Base-by-base conservation (phyloP, 2,888 invertebrate species). In the Microctonus aethiopoides region DNA sequence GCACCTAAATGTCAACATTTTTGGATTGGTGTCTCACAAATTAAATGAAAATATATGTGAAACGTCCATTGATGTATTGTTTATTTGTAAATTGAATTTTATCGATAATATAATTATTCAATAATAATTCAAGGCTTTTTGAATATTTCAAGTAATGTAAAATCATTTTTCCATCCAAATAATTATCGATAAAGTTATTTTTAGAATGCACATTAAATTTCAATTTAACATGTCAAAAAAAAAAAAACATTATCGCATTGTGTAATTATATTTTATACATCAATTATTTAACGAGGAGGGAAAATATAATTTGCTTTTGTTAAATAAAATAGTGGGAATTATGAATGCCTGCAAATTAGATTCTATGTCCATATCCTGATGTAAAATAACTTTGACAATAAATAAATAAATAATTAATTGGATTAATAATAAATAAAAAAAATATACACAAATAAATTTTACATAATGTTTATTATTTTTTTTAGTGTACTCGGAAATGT, bases 391-490 rank as follows among this genome's bases (percentile, higher is more conserved):
- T 56, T 70, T 70, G 75, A 75, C 75, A 75, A 75, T 75, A 75
- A 75, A n/a, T 75, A 75, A 75, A 75, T 72, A 69, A 71, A 71
- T 72, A 34, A 71, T 67, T 39, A 67, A 56, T 52, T 64, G 54
- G 24, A 24, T 56, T 9, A 20, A 11, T 39, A 51, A 46, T 22
- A 64, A 51, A 46, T 22, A 64, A 13, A 61, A n/a, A 26, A 60
- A 20, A 61, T n/a, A 26, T 52, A 26, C n/a, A 29, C n/a, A 10
- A n/a, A 71, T 83, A 81, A 83, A 83, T 83, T 84, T 83, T 82
- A 83, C 81, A 83, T 83, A 80, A 79, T 82, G 79, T 83, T 84
- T 84, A 82, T 82, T 83, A 82, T 79, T 84, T 81, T 84, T 81
- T 77, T 79, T 83, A 81, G 77, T 81, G 81, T 83, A 83, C 75